phyloP scores from a whole-genome alignment of 2,888 invertebrate genomes.

The Andricus curvator region DNA sequence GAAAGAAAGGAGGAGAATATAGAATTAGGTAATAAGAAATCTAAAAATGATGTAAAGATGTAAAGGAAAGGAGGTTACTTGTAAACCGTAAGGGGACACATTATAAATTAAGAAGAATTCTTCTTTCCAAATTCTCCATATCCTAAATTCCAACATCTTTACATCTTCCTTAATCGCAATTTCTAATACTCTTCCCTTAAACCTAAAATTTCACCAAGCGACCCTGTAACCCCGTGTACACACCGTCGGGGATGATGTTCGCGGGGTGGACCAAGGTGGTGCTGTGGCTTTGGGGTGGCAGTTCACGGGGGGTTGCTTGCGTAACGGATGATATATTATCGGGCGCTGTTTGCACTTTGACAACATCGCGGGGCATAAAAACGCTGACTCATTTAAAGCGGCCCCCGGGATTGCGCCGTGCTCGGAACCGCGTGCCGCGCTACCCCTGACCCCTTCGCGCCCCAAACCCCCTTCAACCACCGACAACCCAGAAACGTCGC shows the following conservation, averaged over 20 bases:
- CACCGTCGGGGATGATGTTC: slow-evolving; percentile 52
- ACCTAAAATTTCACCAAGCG: neutral
- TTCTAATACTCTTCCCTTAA: neutral
- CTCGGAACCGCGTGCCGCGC: slow-evolving; percentile 67
- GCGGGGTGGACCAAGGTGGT: slow-evolving; percentile 58
- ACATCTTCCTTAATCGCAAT: neutral
- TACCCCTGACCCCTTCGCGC: slow-evolving; percentile 53
- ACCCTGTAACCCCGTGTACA: slow-evolving; percentile 44
- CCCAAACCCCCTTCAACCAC: neutral
- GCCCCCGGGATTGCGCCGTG: slow-evolving; percentile 75
- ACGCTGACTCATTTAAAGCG: slow-evolving; percentile 79
- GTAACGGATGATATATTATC: slow-evolving; percentile 77
- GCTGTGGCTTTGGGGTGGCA: slow-evolving; percentile 59
- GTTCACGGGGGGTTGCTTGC: slow-evolving; percentile 65
- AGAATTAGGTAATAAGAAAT: no score
- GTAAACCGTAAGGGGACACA: no score
- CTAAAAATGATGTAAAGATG: no score
- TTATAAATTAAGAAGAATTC: no score
- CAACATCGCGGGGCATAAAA: slow-evolving; percentile 78
- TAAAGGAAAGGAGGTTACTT: no score
- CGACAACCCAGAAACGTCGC: slow-evolving; percentile 14
- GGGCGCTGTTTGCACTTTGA: slow-evolving; percentile 78
- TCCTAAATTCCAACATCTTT: no score
- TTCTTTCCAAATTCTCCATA: no score
- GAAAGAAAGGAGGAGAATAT: no score